These are phyloP conservation scores for Xiphias gladius DNA, from an alignment of 2,113 vertebrate species.

Conservation along the genomic window DNA sequence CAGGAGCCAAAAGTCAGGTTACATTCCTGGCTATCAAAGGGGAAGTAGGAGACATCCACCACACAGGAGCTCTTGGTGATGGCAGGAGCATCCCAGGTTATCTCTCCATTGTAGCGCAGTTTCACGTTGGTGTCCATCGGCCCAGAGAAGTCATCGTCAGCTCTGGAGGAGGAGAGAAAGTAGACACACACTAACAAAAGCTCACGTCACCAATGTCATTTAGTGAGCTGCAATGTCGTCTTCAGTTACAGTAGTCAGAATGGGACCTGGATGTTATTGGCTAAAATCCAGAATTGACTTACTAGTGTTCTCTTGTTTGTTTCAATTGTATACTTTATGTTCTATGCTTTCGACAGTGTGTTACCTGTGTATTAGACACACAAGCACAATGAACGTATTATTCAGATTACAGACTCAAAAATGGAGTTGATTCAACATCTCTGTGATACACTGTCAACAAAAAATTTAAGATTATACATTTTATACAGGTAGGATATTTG, in stretches of 20 bases:
- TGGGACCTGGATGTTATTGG: too few species aligned
- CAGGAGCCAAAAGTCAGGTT: constrained; percentile 98
- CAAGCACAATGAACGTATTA: too few species aligned
- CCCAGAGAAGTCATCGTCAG: constrained; percentile 95
- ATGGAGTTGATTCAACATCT: too few species aligned
- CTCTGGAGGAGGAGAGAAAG: constrained; percentile 81
- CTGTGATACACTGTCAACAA: too few species aligned
- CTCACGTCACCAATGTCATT: background rate
- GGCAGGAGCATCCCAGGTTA: constrained; percentile 96
- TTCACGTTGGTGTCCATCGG: constrained; percentile 94
- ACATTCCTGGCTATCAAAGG: constrained; percentile 96
- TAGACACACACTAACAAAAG: background rate
- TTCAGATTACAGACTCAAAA: background rate
- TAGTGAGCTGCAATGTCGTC: background rate
- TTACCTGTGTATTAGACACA: too few species aligned
- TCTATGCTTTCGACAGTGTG: too few species aligned
- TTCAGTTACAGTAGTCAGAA: background rate
- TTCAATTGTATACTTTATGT: background rate
- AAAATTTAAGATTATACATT: too few species aligned
- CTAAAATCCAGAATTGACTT: too few species aligned
- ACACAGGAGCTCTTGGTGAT: constrained; percentile 99
- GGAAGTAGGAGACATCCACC: constrained; percentile 97
- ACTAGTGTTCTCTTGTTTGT: too few species aligned
- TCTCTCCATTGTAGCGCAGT: constrained; percentile 93
- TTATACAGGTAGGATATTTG: too few species aligned